Evolutionary conservation across 1,140 invertebrate genomes (phyloP).

Genomic region (Trachelipus rathkii): DNA sequence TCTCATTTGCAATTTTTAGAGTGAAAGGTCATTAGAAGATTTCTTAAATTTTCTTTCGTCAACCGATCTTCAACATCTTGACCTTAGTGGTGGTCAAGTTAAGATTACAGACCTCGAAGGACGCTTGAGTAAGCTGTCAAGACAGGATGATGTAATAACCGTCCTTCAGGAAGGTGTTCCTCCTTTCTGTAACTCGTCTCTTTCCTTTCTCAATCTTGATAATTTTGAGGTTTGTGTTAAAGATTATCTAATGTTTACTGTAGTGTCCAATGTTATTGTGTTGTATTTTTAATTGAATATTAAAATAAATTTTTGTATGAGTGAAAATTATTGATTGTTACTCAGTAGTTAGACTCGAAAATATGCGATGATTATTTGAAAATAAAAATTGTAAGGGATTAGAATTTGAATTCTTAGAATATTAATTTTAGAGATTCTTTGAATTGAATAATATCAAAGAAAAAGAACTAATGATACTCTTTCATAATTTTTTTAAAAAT

Average conservation of each 20-base stretch:
- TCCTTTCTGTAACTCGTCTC: constrained; percentile 39
- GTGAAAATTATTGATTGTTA: too few relatives aligned
- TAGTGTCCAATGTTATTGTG: too few relatives aligned
- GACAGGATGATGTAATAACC: constrained; percentile 44
- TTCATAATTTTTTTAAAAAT: too few relatives aligned
- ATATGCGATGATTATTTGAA: too few relatives aligned
- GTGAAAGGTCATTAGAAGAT: constrained; percentile 41
- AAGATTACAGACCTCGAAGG: constrained; percentile 41
- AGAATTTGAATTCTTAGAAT: too few relatives aligned
- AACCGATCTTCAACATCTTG: constrained; percentile 42
- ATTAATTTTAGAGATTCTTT: too few relatives aligned
- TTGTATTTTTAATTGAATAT: too few relatives aligned
- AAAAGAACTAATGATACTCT: too few relatives aligned
- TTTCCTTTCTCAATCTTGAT: constrained; percentile 55
- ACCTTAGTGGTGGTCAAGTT: constrained; percentile 36
- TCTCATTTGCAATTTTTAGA: constrained; percentile 26
- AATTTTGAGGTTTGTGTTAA: constrained; percentile 53
- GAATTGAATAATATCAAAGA: too few relatives aligned
- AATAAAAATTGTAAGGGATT: too few relatives aligned
- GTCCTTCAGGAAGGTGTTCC: constrained; percentile 43
- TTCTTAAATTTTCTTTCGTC: constrained; percentile 35
- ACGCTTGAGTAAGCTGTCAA: constrained; percentile 33
- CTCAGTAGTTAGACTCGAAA: too few relatives aligned
- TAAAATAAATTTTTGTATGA: neutral
- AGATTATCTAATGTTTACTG: too few relatives aligned